Evolutionary conservation across 2,888 invertebrate species (phyloP).

Genomic region (Aphodius sticticus): DNA sequence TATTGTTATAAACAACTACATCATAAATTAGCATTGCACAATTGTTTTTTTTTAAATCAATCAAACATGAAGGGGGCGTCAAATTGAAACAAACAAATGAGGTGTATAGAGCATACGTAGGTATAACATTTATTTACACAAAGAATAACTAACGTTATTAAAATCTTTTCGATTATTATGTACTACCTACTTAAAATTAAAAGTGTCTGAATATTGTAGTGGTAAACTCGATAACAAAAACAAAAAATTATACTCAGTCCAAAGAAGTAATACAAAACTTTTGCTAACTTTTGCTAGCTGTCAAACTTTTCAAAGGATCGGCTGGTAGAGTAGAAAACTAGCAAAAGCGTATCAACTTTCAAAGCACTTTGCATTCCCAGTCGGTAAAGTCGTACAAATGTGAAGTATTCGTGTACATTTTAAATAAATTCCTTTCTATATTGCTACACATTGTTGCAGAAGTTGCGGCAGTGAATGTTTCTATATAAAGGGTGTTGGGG

Average conservation of each 20-base stretch:
- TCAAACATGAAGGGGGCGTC: too few species aligned
- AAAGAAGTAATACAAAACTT: neutral
- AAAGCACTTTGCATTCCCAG: neutral
- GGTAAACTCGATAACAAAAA: neutral
- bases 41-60: neutral
- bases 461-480: neutral
- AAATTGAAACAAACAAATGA: neutral
- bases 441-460: neutral
- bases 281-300: neutral
- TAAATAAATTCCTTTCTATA: neutral
- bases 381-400: neutral
- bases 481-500: neutral
- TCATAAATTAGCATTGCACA: constrained; percentile 4
- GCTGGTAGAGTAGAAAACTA: neutral
- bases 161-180: neutral
- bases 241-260: neutral
- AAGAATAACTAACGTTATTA: neutral
- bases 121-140: neutral
- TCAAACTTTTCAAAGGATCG: neutral
- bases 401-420: neutral
- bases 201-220: neutral
- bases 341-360: neutral
- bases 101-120: neutral
- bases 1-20: neutral
- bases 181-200: neutral